Evolutionary conservation across 2,888 invertebrate genomes (phyloP), one percentile per base, ranked within the genome.

Genomic region (Mayetiola destructor): DNA sequence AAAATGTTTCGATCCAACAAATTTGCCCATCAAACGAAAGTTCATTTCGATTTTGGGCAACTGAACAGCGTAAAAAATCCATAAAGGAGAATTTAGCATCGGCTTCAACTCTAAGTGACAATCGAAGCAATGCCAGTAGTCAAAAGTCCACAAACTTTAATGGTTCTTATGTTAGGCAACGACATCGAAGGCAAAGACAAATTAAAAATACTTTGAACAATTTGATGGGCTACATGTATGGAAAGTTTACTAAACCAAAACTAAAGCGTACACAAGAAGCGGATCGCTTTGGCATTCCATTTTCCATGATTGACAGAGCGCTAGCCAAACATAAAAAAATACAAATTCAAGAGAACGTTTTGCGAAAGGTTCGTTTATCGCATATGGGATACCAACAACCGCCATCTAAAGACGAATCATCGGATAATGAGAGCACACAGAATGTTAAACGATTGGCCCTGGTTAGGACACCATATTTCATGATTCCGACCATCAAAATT

Each of bases 381-480:
- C 60, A 61, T 27, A 59, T 61, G 60, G 58, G 57, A 35, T 32
- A 56, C 16, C 52, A 42, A 23, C 59, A 58, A 53, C 59, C 59
- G n/a, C 60, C 59, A 12, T 57, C 58, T 3, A 55, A 55, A 40
- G 58, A 57, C 23, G 59, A 60, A 18, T 60, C 61, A 16, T 57
- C 56, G 2, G 59, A 59, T 12, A 57, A 55, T 21, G 59, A 57
- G 9, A 59, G 59, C 9, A 32, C 58, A 6, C 60, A 59, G 52
- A 57, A 61, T 39, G 52, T 59, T 12, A 61, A 60, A 48, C 39
- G 55, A 27, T 27, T 61, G 16, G 57, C 59, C 14, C 29, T 61
- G 10, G 12, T 61, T 9, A 40, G 58, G 4, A 61, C 61, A 14
- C 61, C 61, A 6, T 61, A 61, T 37, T 60, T 60, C 35, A 9